Evolutionary conservation across 2,888 invertebrate genomes (phyloP).

Genomic region (Spisula solida): DNA sequence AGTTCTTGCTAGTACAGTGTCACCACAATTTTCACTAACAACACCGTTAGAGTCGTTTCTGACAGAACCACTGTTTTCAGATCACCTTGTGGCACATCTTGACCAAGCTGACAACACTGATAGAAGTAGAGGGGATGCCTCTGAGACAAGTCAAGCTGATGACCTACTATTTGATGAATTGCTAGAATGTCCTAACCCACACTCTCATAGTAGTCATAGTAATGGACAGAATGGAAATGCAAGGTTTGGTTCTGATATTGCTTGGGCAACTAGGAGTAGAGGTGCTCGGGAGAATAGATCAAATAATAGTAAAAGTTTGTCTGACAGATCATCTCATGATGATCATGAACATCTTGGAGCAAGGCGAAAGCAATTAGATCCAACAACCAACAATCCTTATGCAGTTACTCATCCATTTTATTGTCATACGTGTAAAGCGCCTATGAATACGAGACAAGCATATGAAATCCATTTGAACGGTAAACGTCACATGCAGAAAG

Average conservation of each 20-base stretch:
- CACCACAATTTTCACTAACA: neutral
- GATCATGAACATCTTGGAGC: neutral
- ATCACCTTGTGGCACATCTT: slow-evolving; percentile 36
- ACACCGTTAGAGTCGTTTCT: slow-evolving; percentile 51
- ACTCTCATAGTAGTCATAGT: neutral
- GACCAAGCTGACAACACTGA: neutral
- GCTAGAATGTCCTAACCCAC: neutral
- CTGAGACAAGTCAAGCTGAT: neutral
- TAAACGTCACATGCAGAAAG: slow-evolving; percentile 72
- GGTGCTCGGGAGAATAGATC: slow-evolving; percentile 26
- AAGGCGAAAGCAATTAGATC: neutral
- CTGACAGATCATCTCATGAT: neutral
- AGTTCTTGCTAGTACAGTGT: neutral
- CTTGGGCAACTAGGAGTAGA: slow-evolving; percentile 63
- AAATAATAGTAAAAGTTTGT: slow-evolving; percentile 16
- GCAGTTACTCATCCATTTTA: slow-evolving; percentile 62
- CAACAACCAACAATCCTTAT: slow-evolving; percentile 50
- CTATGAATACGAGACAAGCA: slow-evolving; percentile 76
- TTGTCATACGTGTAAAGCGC: slow-evolving; percentile 75
- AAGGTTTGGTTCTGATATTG: slow-evolving; percentile 56
- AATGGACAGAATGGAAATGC: slow-evolving; percentile 7
- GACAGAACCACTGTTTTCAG: slow-evolving; percentile 55
- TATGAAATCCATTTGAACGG: slow-evolving; percentile 77
- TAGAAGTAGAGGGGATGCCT: neutral
- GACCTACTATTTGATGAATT: neutral